phyloP scores from a whole-genome alignment of 2,113 vertebrate genomes.

The Istiophorus platypterus region DNA sequence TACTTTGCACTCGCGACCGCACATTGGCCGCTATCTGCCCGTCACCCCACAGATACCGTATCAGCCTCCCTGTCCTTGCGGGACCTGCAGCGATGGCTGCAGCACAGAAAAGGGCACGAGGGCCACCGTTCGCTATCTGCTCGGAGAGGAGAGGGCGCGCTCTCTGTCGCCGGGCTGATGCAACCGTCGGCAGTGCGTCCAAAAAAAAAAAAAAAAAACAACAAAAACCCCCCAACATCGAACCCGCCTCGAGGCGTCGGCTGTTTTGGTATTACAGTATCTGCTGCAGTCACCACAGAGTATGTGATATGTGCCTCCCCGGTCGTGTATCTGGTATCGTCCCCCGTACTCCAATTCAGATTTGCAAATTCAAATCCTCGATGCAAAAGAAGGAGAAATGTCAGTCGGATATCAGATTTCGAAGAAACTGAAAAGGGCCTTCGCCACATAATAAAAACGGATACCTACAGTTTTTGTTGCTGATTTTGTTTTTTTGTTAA shows the following conservation, averaged over 20 bases:
- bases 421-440: background rate
- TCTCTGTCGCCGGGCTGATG: constrained; percentile 23
- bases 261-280: background rate
- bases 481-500: no score
- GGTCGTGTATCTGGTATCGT: background rate
- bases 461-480: background rate
- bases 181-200: constrained; percentile 14
- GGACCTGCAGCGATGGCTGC: constrained; percentile 11
- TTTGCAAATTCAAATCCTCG: constrained; percentile 29
- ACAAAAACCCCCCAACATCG: no score
- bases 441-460: background rate
- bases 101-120: background rate
- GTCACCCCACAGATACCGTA: constrained; percentile 48
- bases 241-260: constrained; percentile 19
- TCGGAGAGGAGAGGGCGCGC: constrained; percentile 17
- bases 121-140: background rate
- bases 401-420: constrained; percentile 24
- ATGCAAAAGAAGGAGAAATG: background rate
- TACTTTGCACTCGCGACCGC: constrained; percentile 54
- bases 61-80: constrained; percentile 37
- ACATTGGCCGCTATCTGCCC: constrained; percentile 27
- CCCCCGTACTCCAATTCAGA: constrained; percentile 10
- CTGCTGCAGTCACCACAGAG: constrained; percentile 10
- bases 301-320: background rate
- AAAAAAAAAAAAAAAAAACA: no score